Conservation (phyloP, 1,140 invertebrate genomes). For the Meloidogyne exigua region DNA sequence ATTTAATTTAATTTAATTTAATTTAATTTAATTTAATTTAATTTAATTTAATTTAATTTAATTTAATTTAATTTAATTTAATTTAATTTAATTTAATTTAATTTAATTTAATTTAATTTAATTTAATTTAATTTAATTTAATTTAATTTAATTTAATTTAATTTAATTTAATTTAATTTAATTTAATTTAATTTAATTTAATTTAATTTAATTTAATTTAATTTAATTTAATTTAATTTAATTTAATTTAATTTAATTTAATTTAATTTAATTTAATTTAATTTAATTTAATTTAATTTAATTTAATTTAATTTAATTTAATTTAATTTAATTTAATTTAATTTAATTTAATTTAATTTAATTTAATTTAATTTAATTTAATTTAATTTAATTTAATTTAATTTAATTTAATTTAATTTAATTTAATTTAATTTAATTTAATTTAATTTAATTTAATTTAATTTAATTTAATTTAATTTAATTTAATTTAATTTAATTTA, state of each 20-base stretch:
- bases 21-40: background rate
- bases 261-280: background rate
- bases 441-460: background rate
- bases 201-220: background rate
- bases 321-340: background rate
- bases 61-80: background rate
- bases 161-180: background rate
- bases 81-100: background rate
- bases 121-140: background rate
- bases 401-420: background rate
- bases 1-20: background rate
- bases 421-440: background rate
- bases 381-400: background rate
- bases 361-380: background rate
- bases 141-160: background rate
- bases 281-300: background rate
- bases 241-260: background rate
- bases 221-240: background rate
- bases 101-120: background rate
- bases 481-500: background rate
- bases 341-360: background rate
- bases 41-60: background rate
- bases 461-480: background rate
- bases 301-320: background rate
- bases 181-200: background rate